Evolutionary conservation across 1,140 invertebrate species (phyloP).

Genomic region (Drosophila ironensis): DNA sequence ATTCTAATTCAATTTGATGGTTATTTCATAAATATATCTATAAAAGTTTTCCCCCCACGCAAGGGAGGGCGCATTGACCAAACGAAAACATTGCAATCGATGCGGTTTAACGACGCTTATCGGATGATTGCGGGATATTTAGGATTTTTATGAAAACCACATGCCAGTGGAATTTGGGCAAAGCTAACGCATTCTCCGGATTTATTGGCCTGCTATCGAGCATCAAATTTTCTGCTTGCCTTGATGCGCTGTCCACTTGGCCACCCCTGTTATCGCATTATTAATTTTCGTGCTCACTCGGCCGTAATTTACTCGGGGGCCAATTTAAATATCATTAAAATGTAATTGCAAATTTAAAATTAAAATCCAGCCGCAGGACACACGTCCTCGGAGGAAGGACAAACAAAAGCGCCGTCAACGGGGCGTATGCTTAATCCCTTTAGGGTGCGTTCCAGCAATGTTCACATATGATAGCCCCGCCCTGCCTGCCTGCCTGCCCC

Average conservation of each 20-base stretch:
- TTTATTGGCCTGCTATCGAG: conserved; percentile 12
- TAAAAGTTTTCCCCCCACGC: no score
- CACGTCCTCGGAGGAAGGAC: neutral
- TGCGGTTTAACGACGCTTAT: no score
- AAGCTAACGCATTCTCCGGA: no score
- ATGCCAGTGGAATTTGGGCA: no score
- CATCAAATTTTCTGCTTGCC: conserved; percentile 11
- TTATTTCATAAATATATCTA: neutral
- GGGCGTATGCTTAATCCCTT: conserved; percentile 25
- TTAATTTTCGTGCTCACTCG: conserved; percentile 22
- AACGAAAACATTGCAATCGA: no score
- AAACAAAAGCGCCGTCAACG: conserved; percentile 3
- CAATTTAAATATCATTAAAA: conserved; percentile 53
- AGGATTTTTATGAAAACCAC: no score
- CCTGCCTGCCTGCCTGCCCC: no score
- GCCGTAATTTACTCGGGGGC: conserved; percentile 1
- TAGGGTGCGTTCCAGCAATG: conserved; percentile 40
- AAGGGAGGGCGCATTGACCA: no score
- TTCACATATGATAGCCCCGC: conserved; percentile 39
- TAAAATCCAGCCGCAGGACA: conserved; percentile 30
- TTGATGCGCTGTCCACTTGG: conserved; percentile 18
- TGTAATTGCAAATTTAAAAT: conserved; percentile 68
- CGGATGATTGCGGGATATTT: no score
- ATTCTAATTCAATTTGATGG: conserved; percentile 3
- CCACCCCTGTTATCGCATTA: conserved; percentile 26